A percentile compares a stretch with the other conserved stretches of the same genome.
phyloP scores from a whole-genome alignment of 1,140 invertebrate species.

The Brachionus manjavacas region DNA sequence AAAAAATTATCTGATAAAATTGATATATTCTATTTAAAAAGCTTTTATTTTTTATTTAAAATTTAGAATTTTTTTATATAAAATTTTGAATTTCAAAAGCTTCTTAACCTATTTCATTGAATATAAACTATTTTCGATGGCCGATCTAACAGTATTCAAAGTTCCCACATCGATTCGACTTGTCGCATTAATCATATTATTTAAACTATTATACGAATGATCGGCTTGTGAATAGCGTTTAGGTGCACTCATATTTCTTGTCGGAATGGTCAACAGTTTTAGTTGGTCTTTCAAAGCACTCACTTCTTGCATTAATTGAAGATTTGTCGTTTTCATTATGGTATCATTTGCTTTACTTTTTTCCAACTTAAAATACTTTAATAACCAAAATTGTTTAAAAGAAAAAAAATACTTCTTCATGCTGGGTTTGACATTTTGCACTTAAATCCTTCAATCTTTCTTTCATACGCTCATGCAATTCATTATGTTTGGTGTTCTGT shows the following conservation, averaged over 20 bases:
- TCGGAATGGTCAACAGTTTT: background rate
- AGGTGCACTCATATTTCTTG: background rate
- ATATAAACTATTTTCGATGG: background rate
- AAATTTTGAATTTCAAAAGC: too few species aligned
- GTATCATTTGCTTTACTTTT: slow-evolving; percentile 20
- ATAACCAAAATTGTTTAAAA: background rate
- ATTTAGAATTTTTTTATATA: too few species aligned
- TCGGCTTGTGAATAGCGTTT: background rate
- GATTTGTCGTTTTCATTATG: slow-evolving; percentile 24
- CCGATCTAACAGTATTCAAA: background rate
- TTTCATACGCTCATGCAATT: slow-evolving; percentile 37
- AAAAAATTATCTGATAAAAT: too few species aligned
- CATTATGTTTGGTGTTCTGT: slow-evolving; percentile 15
- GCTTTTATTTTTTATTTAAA: too few species aligned
- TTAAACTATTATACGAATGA: background rate
- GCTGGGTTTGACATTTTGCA: background rate
- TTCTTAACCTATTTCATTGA: background rate
- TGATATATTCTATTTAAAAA: too few species aligned
- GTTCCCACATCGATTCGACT: background rate
- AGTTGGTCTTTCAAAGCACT: background rate
- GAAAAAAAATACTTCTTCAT: background rate
- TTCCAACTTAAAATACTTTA: background rate
- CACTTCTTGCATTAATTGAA: slow-evolving; percentile 7
- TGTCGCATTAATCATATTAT: background rate
- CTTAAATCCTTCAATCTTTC: slow-evolving; percentile 21